Evolutionary conservation across 2,113 vertebrate species (phyloP), one percentile per base, ranked within the genome.

Genomic region (Alligator mississippiensis): DNA sequence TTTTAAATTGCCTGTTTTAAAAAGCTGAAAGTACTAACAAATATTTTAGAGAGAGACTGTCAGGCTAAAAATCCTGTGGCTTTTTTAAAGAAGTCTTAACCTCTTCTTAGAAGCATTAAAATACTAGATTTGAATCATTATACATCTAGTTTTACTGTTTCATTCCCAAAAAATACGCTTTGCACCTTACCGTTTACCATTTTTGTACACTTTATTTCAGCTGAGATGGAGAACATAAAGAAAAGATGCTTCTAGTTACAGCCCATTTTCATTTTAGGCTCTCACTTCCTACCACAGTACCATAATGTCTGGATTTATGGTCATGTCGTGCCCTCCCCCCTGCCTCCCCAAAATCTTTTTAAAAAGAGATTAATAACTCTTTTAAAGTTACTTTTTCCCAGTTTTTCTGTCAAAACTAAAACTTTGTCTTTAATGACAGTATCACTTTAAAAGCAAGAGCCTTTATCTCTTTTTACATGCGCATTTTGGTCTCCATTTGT

Each of bases 261-360:
- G 3, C 6, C 13, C 5, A 68, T 8, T 76, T 93, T n/a, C 17
- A 16, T 80, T 2, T 62, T 19, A 60, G 47, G 4, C 5, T n/a
- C 7, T 70, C 34, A 55, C 3, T 66, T 82, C 85, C 72, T 68
- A 55, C 66, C 6, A 83, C 25, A 77, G n/a, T 30, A 21, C 14
- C 14, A 13, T 0, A 0, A 8, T 0, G 0, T 66, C 54, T 78
- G 12, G 11, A 78, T 82, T 82, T 75, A 1, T 81, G 30, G 2
- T 47, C 10, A 3, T 17, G 38, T 38, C 7, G 38, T 8, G 38
- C 38, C 38, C 38, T 8, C 38, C 38, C 9, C 47, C 47, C 47
- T 9, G 7, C 47, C 6, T 8, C 47, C 47, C 47, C 47, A 7
- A 8, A 47, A 47, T 47, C 47, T 47, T 47, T 47, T 47, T 47